Percentiles rank a stretch among this genome's conserved stretches.
These are phyloP conservation scores for Halichoeres trimaculatus DNA, from an alignment of 2,113 vertebrate genomes.

Conservation along the genomic window DNA sequence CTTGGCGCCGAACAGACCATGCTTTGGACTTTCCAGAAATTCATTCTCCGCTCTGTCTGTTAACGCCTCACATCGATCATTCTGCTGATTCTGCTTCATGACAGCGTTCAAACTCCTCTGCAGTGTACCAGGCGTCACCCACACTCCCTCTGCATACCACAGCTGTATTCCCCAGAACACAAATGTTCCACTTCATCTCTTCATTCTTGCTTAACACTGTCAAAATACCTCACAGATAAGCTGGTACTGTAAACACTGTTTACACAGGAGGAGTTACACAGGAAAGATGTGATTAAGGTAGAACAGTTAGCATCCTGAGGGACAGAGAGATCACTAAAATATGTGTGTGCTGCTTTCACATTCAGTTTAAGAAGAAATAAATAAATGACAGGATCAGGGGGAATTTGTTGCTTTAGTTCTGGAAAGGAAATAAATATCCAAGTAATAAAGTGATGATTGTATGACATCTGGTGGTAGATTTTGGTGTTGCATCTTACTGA, in stretches of 20 bases:
- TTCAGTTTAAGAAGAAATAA: neutral
- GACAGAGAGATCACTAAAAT: no score
- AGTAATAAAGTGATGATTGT: neutral
- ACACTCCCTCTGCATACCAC: constrained; percentile 59
- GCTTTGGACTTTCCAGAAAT: no score
- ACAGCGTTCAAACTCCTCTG: constrained; percentile 9
- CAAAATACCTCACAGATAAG: neutral
- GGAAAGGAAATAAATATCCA: neutral
- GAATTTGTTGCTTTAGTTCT: neutral
- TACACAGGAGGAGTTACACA: no score
- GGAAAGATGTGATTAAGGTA: no score
- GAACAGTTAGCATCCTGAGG: no score
- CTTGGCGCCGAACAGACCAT: neutral
- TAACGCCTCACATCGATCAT: constrained; percentile 26
- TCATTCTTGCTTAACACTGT: neutral
- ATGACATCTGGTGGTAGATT: neutral
- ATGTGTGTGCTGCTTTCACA: neutral
- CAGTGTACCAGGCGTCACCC: constrained; percentile 33
- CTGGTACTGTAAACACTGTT: no score
- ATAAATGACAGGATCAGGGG: neutral
- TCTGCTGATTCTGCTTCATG: neutral
- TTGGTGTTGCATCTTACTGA: neutral
- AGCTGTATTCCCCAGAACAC: neutral
- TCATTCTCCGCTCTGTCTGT: neutral
- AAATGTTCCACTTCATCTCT: neutral